A percentile compares a stretch with the other conserved stretches of the same genome.
These are phyloP conservation scores for Ectropis grisescens DNA, from an alignment of 1,140 invertebrate genomes.

Conservation along the genomic window DNA sequence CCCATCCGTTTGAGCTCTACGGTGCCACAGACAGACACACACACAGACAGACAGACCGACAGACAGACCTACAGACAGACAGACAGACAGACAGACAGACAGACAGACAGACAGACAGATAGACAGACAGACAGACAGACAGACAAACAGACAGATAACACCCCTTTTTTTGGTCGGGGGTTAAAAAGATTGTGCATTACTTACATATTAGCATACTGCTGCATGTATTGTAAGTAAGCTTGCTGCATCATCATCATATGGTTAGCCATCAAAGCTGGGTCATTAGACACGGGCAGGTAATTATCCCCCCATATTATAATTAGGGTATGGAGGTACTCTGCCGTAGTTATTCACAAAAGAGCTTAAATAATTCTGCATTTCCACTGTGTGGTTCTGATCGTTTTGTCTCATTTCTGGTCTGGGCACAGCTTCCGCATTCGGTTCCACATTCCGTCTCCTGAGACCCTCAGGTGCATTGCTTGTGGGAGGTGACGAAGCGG, in stretches of 20 bases:
- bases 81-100: no score
- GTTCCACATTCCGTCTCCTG: conserved; percentile 42
- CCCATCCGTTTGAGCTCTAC: no score
- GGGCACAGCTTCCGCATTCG: conserved; percentile 8
- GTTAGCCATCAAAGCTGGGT: conserved; percentile 63
- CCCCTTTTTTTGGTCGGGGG: no score
- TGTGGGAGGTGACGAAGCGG: no score
- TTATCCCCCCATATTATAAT: conserved; percentile 40
- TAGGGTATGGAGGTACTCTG: conserved; percentile 49
- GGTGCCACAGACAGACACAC: no score
- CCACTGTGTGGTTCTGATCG: conserved; percentile 55
- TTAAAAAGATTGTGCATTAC: no score
- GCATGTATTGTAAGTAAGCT: conserved; percentile 87
- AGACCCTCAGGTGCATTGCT: conserved; percentile 35
- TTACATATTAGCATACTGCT: conserved; percentile 84
- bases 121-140: no score
- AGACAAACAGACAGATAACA: no score
- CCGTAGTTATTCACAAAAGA: conserved; percentile 54
- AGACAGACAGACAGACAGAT: no score
- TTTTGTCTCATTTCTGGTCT: conserved; percentile 52
- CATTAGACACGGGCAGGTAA: conserved; percentile 40
- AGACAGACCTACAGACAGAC: no score
- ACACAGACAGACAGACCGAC: no score
- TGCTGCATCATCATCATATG: conserved; percentile 81
- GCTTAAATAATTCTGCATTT: conserved; percentile 57